phyloP scores from a whole-genome alignment of 53 echinoderm and acorn worm species.

The Crossaster papposus region DNA sequence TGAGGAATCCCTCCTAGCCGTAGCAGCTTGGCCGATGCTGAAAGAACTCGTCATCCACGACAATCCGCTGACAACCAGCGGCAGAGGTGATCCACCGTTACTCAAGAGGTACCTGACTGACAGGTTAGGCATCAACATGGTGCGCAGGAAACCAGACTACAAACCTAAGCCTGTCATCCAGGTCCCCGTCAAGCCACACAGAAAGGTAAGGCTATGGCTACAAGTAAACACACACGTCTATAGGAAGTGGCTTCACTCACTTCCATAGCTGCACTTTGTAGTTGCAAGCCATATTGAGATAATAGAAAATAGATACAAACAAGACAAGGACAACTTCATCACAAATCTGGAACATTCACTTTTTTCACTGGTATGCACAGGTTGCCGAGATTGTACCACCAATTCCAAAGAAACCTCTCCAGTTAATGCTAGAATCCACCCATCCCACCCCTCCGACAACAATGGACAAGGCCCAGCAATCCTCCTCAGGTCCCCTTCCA shows the following conservation, averaged over 20 bases:
- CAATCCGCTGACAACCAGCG: slow-evolving; percentile 86
- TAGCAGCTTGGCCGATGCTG: slow-evolving; percentile 98
- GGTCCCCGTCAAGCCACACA: slow-evolving; percentile 72
- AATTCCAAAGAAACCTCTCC: slow-evolving; percentile 85
- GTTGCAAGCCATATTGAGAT: too few species aligned
- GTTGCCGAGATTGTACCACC: slow-evolving; percentile 85
- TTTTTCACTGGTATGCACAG: slow-evolving; percentile 34
- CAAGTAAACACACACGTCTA: neutral
- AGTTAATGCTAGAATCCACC: slow-evolving; percentile 80
- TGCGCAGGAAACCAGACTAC: slow-evolving; percentile 58
- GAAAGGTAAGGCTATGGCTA: slow-evolving; percentile 70
- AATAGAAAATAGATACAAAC: too few species aligned
- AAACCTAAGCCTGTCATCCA: slow-evolving; percentile 71
- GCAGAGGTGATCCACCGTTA: slow-evolving; percentile 92
- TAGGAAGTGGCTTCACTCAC: too few species aligned
- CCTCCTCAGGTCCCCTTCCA: slow-evolving; percentile 73
- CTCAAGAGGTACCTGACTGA: slow-evolving; percentile 83
- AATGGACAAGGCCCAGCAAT: slow-evolving; percentile 10
- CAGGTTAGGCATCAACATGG: slow-evolving; percentile 83
- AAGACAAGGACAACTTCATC: too few species aligned
- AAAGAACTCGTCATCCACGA: slow-evolving; percentile 87
- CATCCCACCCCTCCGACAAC: slow-evolving; percentile 44
- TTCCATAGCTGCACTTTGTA: too few species aligned
- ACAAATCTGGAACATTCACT: too few species aligned
- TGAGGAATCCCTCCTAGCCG: slow-evolving; percentile 86